Evolutionary conservation across 2,113 vertebrate genomes (phyloP), one percentile per base, ranked within the genome.

Genomic region (Hymenochirus boettgeri): DNA sequence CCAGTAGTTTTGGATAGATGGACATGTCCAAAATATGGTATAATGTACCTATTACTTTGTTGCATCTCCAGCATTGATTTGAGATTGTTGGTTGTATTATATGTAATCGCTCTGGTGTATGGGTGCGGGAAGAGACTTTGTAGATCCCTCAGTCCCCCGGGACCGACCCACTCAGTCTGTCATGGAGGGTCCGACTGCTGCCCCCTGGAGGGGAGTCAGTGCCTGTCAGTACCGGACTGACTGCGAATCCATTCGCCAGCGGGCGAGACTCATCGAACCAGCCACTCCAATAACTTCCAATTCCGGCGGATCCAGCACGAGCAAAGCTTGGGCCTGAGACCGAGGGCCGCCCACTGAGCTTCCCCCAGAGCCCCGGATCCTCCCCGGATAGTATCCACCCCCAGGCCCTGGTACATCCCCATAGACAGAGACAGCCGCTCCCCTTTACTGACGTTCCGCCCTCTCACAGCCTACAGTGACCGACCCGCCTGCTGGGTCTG

Each of bases 211-310:
- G 47, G 18, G 50, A 1, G 33, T 7, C 13, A 54, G 9, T 12
- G 19, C 18, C 60, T 37, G 35, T 7, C 7, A 8, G 35, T 37
- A 37, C 7, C 62, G 39, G 37, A 56, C 19, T 37, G 62, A 26
- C 12, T 26, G 52, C 39, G n/a, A 46, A 39, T 37, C 62, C 62
- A 65, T 65, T 2, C 39, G 53, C n/a, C 7, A 7, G 33, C 3
- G 51, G 6, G 51, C 45, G 5, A 6, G n/a, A 57, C 57, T 1
- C 7, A 1, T 2, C n/a, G 25, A 24, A 13, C 24, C 9, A 19
- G 23, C 52, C 12, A 48, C 21, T 26, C 57, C 13, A 1, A 18
- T 35, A 22, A 35, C 48, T 29, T 25, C 47, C 9, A 23, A 46
- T 1, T 17, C 42, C 63, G 46, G 51, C 12, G 15, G 18, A 17